phyloP scores from a whole-genome alignment of 2,888 invertebrate genomes.

The Campoletis raptor region DNA sequence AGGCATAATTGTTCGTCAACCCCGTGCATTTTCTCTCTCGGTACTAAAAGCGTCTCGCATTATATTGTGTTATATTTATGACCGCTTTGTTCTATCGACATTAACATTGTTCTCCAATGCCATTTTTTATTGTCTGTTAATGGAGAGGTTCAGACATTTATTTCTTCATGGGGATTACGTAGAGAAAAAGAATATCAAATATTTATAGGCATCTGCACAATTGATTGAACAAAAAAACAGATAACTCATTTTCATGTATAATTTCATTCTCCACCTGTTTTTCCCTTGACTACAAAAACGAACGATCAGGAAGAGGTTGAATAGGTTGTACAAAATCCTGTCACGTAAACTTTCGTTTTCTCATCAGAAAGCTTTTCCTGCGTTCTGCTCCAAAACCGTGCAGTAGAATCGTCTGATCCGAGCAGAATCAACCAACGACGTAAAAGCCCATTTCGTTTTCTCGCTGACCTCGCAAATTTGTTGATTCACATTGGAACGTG shows the following conservation, averaged over 20 bases:
- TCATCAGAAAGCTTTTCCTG: slow-evolving; percentile 45
- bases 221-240: background rate
- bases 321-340: slow-evolving; percentile 33
- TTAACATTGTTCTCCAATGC: background rate
- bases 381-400: background rate
- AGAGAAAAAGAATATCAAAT: background rate
- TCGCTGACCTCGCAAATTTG: slow-evolving; percentile 26
- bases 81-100: background rate
- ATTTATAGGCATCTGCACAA: background rate
- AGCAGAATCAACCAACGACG: slow-evolving; percentile 5
- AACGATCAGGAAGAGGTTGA: background rate
- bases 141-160: background rate
- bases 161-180: background rate
- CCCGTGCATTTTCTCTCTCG: background rate
- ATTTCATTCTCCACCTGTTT: background rate
- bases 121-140: background rate
- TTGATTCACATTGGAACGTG: background rate
- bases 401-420: slow-evolving; percentile 13
- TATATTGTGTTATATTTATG: background rate
- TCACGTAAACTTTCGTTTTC: slow-evolving; percentile 63
- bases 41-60: background rate
- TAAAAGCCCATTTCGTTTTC: slow-evolving; percentile 21
- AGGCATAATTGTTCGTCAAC: background rate
- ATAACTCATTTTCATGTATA: background rate
- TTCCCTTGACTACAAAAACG: background rate